Percentiles rank a stretch among this genome's conserved stretches.
Conservation (phyloP, 2,113 vertebrate genomes). For the Ardeotis arabs region DNA sequence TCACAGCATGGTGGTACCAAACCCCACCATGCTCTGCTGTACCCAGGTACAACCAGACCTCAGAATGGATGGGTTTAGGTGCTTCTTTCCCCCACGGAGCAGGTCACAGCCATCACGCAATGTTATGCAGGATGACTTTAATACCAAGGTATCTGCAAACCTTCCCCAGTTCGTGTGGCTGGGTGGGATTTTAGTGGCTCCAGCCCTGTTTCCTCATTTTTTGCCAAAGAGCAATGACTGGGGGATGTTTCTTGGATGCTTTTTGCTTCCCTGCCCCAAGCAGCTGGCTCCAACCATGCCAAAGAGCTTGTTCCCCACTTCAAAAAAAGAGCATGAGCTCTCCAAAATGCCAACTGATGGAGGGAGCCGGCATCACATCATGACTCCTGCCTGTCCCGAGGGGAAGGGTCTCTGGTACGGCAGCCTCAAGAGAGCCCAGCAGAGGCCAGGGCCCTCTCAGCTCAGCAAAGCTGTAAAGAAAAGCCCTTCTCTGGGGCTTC, state of each 20-base stretch:
- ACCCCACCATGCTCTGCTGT: neutral
- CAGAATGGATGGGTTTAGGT: fast-evolving
- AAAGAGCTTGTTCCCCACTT: neutral
- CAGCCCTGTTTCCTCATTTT: neutral
- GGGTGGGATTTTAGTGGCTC: neutral
- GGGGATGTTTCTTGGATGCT: neutral
- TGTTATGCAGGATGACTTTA: neutral
- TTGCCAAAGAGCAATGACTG: neutral
- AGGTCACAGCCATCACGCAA: neutral
- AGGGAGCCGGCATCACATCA: neutral
- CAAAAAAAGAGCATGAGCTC: fast-evolving
- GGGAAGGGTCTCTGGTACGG: neutral
- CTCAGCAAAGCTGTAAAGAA: neutral
- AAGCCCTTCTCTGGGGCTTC: neutral
- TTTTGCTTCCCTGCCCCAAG: neutral
- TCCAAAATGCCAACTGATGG: neutral
- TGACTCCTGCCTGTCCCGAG: neutral
- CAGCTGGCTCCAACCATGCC: neutral
- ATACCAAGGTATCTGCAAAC: neutral
- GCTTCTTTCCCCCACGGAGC: neutral
- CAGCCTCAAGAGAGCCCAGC: fast-evolving
- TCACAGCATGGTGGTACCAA: neutral
- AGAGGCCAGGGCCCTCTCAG: neutral
- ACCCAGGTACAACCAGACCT: neutral
- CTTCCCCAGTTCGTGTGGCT: neutral